A percentile compares a stretch with the other conserved stretches of the same genome.
phyloP scores from a whole-genome alignment of 2,797 vertebrate species.

The Myripristis jacobus region DNA sequence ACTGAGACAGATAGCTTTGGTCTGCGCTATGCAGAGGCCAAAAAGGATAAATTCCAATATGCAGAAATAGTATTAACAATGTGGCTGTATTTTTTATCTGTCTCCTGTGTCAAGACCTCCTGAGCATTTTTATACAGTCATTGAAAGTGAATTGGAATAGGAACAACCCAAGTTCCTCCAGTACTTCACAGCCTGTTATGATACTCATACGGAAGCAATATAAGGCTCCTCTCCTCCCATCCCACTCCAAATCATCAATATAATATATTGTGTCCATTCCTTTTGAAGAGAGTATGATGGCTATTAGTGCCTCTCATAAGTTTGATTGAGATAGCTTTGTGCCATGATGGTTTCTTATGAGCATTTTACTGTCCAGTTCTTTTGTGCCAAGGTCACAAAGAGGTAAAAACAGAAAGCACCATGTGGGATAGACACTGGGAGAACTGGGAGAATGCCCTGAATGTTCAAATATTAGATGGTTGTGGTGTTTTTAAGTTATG shows the following conservation, averaged over 20 bases:
- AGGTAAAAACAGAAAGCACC: conserved; percentile 3
- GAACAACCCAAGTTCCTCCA: conserved; percentile 24
- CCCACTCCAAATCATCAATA: not conserved
- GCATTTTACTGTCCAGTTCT: too few relatives aligned
- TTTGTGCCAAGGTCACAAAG: too few relatives aligned
- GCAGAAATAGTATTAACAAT: conserved; percentile 5
- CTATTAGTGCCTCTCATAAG: too few relatives aligned
- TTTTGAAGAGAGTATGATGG: too few relatives aligned
- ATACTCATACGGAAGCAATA: conserved; percentile 8
- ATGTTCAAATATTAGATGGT: conserved; percentile 33
- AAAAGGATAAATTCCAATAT: conserved; percentile 25
- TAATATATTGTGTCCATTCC: too few relatives aligned
- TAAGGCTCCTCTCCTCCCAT: not conserved
- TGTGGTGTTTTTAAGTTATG: too few relatives aligned
- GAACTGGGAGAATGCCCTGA: conserved; percentile 25
- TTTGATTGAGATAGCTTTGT: too few relatives aligned
- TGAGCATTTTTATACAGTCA: conserved; percentile 35
- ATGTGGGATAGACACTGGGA: conserved; percentile 5
- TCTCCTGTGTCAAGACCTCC: conserved; percentile 38
- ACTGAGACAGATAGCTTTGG: conserved; percentile 47
- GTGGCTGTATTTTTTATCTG: conserved; percentile 32
- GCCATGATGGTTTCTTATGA: too few relatives aligned
- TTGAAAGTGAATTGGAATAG: conserved; percentile 32
- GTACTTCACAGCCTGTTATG: conserved; percentile 14
- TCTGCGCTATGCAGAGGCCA: conserved; percentile 44